Conservation (phyloP, 2,888 invertebrate genomes). For the Byasa hedistus region DNA sequence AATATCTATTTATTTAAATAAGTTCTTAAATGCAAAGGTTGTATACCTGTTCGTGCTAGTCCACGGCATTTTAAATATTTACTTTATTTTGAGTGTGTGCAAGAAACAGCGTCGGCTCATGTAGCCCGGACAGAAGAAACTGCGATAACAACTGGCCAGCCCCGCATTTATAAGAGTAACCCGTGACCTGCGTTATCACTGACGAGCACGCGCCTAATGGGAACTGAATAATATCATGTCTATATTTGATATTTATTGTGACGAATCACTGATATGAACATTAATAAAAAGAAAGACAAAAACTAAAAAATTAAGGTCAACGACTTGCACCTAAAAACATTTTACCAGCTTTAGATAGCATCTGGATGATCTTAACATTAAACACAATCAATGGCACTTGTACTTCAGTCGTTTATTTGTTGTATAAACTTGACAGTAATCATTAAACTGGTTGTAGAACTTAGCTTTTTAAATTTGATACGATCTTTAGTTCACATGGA, state of each 20-base stretch:
- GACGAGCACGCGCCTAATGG: constrained; percentile 66
- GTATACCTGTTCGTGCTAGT: constrained; percentile 73
- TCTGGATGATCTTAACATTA: too few relatives aligned
- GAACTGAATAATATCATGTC: constrained; percentile 41
- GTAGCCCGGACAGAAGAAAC: constrained; percentile 47
- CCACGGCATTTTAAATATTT: constrained; percentile 70
- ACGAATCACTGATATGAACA: constrained; percentile 12
- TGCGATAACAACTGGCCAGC: constrained; percentile 46
- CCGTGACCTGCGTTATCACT: constrained; percentile 68
- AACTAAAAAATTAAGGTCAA: background rate
- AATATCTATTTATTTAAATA: background rate
- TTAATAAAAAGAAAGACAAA: constrained; percentile 11
- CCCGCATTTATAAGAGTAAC: constrained; percentile 62
- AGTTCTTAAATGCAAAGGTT: background rate
- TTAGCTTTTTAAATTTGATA: too few relatives aligned
- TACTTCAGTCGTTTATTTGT: too few relatives aligned
- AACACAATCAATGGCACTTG: too few relatives aligned
- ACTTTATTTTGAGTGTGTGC: constrained; percentile 71
- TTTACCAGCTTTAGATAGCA: too few relatives aligned
- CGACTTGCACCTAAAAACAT: background rate
- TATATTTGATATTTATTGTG: constrained; percentile 36
- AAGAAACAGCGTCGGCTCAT: constrained; percentile 68
- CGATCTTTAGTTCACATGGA: too few relatives aligned
- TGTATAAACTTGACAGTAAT: too few relatives aligned
- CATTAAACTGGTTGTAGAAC: too few relatives aligned